Evolutionary conservation across 2,113 vertebrate genomes (phyloP).

Genomic region (Paramormyrops kingsleyae): DNA sequence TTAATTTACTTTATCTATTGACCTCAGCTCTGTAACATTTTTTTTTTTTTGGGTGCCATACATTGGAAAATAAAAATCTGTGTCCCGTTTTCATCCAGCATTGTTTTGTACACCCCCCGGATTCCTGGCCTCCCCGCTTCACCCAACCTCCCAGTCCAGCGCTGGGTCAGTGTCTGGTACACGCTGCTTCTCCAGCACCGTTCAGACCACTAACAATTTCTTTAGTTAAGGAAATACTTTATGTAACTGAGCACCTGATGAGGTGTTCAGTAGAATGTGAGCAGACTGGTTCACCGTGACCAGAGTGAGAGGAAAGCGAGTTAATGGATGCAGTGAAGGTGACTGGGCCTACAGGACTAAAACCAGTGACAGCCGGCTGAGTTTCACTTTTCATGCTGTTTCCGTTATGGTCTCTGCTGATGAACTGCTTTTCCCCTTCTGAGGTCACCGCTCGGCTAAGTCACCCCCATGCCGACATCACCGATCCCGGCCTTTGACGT

Average conservation of each 20-base stretch:
- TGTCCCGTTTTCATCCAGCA: background rate
- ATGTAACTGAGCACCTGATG: background rate
- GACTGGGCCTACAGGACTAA: no score
- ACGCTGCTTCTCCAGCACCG: background rate
- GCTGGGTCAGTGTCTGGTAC: background rate
- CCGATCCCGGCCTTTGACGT: constrained; percentile 15
- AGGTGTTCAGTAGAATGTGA: background rate
- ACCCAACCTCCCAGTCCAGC: background rate
- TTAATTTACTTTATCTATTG: background rate
- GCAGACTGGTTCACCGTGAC: background rate
- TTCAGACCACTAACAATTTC: background rate
- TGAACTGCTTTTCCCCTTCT: constrained; percentile 1
- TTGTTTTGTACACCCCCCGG: background rate
- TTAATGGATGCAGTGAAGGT: background rate
- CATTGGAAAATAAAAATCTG: background rate
- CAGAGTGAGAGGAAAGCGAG: background rate
- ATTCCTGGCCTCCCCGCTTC: background rate
- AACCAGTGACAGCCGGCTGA: background rate
- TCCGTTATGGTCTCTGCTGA: background rate
- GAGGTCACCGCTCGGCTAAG: constrained; percentile 8
- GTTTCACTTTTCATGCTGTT: constrained; percentile 1
- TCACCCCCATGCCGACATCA: constrained; percentile 10
- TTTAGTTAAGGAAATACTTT: background rate
- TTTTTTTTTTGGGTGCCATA: background rate
- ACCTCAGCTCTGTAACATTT: background rate